Evolutionary conservation across 2,888 invertebrate genomes (phyloP), one percentile per base, ranked within the genome.

Genomic region (Amphimallon solstitiale): DNA sequence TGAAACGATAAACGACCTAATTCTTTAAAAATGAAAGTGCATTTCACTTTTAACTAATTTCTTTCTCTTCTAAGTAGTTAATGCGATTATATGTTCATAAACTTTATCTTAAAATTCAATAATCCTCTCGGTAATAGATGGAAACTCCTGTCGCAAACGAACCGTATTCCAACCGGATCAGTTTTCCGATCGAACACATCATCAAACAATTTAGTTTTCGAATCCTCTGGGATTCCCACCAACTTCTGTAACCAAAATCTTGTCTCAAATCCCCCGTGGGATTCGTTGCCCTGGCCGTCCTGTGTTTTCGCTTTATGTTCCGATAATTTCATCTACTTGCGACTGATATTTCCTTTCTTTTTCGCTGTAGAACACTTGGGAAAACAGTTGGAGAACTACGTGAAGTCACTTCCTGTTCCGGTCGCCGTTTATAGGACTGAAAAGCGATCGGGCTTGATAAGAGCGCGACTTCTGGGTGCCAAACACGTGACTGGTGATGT

Each of bases 381-480:
- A 56, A 87, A 88, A 80, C 89, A 94, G 79, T 84, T 98, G 70
- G 98, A 98, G 83, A 90, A 93, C 65, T 96, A 97, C 83, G 92
- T 95, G 65, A 89, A 90, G 76, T 91, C 87, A 21, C 84, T 98
- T 75, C 94, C 95, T 2, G 94, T 97, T 21, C 89, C 90, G 19
- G 94, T 97, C 10, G 89, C 89, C 76, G 92, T 98, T 64, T 89
- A 94, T 79, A 89, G 99, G 65, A 97, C 97, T 7, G 92, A 92
- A 76, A 93, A 93, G 79, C 89, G 99, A 71, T 97, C 97, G 3
- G 99, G 99, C 21, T 86, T 99, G 67, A 99, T 99, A 77, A 87
- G 98, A 73, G 98, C 99, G 2, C 87, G 99, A 72, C 86, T 99
- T 67, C 85, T 96, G 74, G 99, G 99, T 70, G 97, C 97, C 51